Evolutionary conservation across 1,140 invertebrate species (phyloP).

Genomic region (Homarus americanus): DNA sequence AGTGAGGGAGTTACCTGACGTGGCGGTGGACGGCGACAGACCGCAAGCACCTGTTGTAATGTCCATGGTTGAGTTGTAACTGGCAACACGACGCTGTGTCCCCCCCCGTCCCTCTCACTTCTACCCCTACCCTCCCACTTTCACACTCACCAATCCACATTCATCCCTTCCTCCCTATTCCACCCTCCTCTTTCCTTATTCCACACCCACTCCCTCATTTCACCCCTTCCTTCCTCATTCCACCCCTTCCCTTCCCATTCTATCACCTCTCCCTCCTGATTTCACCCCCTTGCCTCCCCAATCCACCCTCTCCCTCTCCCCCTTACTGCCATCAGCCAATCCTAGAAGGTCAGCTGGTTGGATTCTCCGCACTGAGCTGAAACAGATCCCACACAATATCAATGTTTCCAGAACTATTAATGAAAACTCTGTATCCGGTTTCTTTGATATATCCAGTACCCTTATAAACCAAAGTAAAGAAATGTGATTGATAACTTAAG

Average conservation of each 20-base stretch:
- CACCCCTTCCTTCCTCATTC: background rate
- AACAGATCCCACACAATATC: too few relatives aligned
- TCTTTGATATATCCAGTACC: too few relatives aligned
- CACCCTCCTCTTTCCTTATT: background rate
- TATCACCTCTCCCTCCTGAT: background rate
- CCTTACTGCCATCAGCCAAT: too few relatives aligned
- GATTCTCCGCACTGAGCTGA: too few relatives aligned
- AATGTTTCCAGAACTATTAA: too few relatives aligned
- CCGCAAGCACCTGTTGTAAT: background rate
- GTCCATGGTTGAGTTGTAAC: background rate
- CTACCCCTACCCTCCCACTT: background rate
- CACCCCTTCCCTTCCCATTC: background rate
- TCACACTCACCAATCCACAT: background rate
- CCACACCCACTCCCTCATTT: background rate
- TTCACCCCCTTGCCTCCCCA: background rate
- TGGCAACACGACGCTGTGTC: background rate
- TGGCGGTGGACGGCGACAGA: background rate
- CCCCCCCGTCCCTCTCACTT: constrained; percentile 2
- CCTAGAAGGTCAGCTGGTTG: too few relatives aligned
- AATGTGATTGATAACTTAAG: too few relatives aligned
- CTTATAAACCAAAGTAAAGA: too few relatives aligned
- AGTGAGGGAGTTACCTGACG: background rate
- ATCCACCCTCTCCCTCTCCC: constrained; percentile 8
- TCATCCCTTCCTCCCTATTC: background rate
- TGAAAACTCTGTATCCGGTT: too few relatives aligned